Conservation (phyloP, 2,113 vertebrate genomes). For the Suncus etruscus region DNA sequence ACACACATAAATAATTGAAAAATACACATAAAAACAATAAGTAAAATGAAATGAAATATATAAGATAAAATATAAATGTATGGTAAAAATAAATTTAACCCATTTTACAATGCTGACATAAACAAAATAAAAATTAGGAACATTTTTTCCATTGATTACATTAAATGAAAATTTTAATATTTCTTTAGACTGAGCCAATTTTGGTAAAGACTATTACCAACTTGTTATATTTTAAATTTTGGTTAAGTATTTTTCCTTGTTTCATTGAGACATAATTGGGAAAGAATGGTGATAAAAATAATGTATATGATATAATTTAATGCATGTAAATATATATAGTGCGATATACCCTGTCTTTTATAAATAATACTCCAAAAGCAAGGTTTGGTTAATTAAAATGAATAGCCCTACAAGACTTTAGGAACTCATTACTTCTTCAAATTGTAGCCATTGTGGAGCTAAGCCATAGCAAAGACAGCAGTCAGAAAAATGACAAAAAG, state of each 20-base stretch:
- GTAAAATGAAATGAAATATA: background rate
- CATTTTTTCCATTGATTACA: conserved; percentile 13
- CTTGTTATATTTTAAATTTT: background rate
- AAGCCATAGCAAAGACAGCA: background rate
- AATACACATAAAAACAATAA: background rate
- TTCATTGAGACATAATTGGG: background rate
- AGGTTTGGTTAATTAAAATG: background rate
- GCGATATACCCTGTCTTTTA: background rate
- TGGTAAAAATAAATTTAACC: background rate
- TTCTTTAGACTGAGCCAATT: background rate
- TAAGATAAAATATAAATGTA: background rate
- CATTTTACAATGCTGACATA: conserved; percentile 4
- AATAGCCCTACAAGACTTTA: background rate
- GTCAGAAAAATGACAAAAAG: background rate
- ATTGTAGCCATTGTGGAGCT: background rate
- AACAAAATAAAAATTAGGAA: background rate
- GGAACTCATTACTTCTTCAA: background rate
- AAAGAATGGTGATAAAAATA: background rate
- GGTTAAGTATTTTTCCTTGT: background rate
- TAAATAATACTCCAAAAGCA: background rate
- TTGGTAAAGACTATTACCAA: background rate
- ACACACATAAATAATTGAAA: background rate
- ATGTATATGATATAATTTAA: background rate
- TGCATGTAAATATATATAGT: background rate
- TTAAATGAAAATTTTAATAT: conserved; percentile 4